Percentiles rank a stretch among this genome's conserved stretches.
Evolutionary conservation across 2,113 vertebrate genomes (phyloP).

Genomic region (Labrus mixtus): DNA sequence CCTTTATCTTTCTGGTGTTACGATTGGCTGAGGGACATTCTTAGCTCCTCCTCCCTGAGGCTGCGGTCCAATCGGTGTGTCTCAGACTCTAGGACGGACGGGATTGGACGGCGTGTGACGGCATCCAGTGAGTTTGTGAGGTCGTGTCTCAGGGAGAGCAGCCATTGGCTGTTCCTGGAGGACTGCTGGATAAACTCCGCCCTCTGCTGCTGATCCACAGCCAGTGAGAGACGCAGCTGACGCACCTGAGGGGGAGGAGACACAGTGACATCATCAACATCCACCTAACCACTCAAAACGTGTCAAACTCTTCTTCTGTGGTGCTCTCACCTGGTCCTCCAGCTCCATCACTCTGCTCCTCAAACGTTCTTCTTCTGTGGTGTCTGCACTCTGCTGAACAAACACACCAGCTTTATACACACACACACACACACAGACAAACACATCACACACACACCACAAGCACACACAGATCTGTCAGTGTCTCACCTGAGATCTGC

Average conservation of each 20-base stretch:
- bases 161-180: slow-evolving; percentile 72
- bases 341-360: slow-evolving; percentile 60
- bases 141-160: slow-evolving; percentile 75
- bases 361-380: slow-evolving; percentile 58
- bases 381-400: slow-evolving; percentile 19
- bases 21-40: slow-evolving; percentile 67
- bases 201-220: slow-evolving; percentile 69
- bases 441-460: neutral
- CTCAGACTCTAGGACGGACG: slow-evolving; percentile 76
- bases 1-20: slow-evolving; percentile 7
- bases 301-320: neutral
- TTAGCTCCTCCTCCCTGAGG: slow-evolving; percentile 77
- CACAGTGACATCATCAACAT: slow-evolving; percentile 17
- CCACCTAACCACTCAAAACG: neutral
- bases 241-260: slow-evolving; percentile 67
- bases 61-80: slow-evolving; percentile 81
- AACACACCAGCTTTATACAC: slow-evolving; percentile 7
- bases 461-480: neutral
- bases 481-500: slow-evolving; percentile 52
- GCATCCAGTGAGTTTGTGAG: slow-evolving; percentile 73
- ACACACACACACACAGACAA: slow-evolving; percentile 7
- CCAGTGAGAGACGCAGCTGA: slow-evolving; percentile 67
- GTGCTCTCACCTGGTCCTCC: slow-evolving; percentile 75
- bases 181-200: slow-evolving; percentile 77
- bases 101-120: slow-evolving; percentile 71